These are phyloP conservation scores for Diplolepis rosae DNA, from an alignment of 2,888 invertebrate genomes.

Conservation along the genomic window DNA sequence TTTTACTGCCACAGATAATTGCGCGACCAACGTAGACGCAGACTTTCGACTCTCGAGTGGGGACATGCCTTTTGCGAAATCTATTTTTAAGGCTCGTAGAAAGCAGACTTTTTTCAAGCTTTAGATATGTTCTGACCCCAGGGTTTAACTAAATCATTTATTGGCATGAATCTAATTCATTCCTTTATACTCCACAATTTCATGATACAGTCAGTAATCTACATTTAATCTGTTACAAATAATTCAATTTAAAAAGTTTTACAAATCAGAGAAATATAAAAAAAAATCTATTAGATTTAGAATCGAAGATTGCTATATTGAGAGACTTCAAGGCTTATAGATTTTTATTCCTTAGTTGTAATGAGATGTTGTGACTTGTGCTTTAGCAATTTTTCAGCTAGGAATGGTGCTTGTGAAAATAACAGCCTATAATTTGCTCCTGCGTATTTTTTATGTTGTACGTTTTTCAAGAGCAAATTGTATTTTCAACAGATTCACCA, in stretches of 20 bases:
- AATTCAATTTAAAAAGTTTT: too few species aligned
- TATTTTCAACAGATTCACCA: not conserved
- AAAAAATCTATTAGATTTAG: too few species aligned
- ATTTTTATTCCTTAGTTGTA: too few species aligned
- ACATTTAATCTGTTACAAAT: too few species aligned
- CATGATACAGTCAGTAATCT: too few species aligned
- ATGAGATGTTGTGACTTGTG: not conserved
- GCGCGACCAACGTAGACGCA: not conserved
- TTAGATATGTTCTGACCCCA: not conserved
- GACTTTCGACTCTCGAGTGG: conserved; percentile 2
- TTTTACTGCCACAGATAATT: not conserved
- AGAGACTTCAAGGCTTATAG: too few species aligned
- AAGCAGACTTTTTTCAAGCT: not conserved
- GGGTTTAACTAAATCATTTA: too few species aligned
- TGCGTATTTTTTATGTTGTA: not conserved
- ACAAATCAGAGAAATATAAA: too few species aligned
- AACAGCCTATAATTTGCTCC: not conserved
- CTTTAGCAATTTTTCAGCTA: not conserved
- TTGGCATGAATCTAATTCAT: too few species aligned
- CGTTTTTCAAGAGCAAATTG: not conserved
- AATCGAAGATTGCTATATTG: too few species aligned
- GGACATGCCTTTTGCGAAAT: not conserved
- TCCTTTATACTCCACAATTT: too few species aligned
- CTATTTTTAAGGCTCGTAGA: not conserved
- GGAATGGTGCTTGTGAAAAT: not conserved